Evolutionary conservation across 2,888 invertebrate genomes (phyloP), one percentile per base, ranked within the genome.

Genomic region (Harpalus rubripes): DNA sequence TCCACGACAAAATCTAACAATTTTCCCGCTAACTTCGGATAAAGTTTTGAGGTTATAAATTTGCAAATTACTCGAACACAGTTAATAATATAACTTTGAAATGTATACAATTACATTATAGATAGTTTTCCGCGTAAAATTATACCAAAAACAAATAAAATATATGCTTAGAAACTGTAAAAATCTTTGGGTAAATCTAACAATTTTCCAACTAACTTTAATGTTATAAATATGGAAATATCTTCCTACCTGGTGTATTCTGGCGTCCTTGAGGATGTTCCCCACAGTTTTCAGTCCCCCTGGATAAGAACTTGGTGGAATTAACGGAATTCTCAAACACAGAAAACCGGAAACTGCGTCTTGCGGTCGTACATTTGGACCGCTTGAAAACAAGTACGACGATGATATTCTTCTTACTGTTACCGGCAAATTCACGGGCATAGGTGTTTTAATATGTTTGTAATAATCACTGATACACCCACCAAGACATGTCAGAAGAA

Each of bases 391-490:
- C 16, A 93, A 91, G 86, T 91, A 91, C 87, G 93, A 93, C 86
- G 93, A 93, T 86, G 92, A 92, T 22, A 91, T 89, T 82, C 90
- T 90, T 22, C 95, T 91, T 0, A 95, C 94, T 0, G 95, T 95
- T 0, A 94, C 92, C 0, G 95, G 92, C 0, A 95, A 92, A 22
- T 92, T 91, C 7, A 93, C 92, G 0, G 95, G 95, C 0, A 93
- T 90, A 10, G 90, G 88, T 2, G 91, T 90, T n/a, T 92, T 92
- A 0, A 92, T 90, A 32, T 92, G 92, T 65, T 92, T 92, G 86
- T 95, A 94, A 90, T 95, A 95, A 7, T 94, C 93, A 4, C 94
- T 92, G n/a, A 95, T 89, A 0, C 94, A 93, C 85, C 94, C 94
- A 0, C 95, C 94, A 4, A 93, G 92, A 0, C 94, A 94, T 74